Percentiles rank a stretch among this genome's conserved stretches.
Evolutionary conservation across 2,113 vertebrate genomes (phyloP).

Genomic region (Hippocampus comes): DNA sequence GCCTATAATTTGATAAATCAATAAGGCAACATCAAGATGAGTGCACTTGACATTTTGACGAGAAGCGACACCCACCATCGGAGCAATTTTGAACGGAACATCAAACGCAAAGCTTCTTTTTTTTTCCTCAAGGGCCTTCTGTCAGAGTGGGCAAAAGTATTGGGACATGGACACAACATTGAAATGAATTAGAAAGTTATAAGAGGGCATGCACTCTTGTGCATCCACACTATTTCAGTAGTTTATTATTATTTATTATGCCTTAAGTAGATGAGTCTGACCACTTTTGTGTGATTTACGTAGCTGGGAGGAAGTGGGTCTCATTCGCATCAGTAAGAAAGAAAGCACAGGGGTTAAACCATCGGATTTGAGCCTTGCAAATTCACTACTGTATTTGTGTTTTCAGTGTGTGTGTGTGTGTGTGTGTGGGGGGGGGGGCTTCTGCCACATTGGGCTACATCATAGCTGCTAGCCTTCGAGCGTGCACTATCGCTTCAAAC

Average conservation of each 20-base stretch:
- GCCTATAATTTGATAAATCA: conserved; percentile 63
- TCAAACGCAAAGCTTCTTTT: conserved; percentile 58
- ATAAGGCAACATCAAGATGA: conserved; percentile 52
- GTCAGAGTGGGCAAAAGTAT: background rate
- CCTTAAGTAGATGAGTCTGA: too few relatives aligned
- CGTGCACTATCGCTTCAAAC: background rate
- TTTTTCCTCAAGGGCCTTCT: conserved; percentile 18
- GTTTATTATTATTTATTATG: background rate
- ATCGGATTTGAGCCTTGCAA: too few relatives aligned
- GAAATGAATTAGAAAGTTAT: too few relatives aligned
- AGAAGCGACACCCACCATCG: conserved; percentile 56
- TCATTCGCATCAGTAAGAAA: too few relatives aligned
- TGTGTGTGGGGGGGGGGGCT: too few relatives aligned
- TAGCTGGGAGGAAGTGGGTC: too few relatives aligned
- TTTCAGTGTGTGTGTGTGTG: too few relatives aligned
- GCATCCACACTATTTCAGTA: background rate
- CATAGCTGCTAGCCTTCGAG: background rate
- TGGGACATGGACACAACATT: conserved; percentile 1
- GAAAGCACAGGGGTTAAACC: too few relatives aligned
- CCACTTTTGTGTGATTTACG: too few relatives aligned
- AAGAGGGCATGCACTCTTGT: too few relatives aligned
- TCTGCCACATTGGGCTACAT: too few relatives aligned
- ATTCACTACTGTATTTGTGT: too few relatives aligned
- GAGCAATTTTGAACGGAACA: conserved; percentile 48
- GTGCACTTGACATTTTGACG: conserved; percentile 45